Evolutionary conservation across 2,888 invertebrate genomes (phyloP).

Genomic region (Rhorus exstirpatorius): DNA sequence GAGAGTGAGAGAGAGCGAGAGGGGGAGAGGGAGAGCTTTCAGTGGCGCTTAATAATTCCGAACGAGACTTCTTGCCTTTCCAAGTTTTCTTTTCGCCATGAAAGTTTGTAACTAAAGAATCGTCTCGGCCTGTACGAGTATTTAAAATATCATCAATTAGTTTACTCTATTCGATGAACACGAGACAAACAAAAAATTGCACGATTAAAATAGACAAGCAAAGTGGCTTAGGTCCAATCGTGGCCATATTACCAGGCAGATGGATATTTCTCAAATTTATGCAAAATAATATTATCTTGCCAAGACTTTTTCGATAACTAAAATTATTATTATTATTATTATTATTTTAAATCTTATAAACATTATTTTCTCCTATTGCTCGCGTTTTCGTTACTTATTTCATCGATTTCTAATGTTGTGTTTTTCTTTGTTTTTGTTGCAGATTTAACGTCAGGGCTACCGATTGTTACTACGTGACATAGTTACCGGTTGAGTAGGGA

Average conservation of each 20-base stretch:
- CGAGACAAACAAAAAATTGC: neutral
- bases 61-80: conserved; percentile 48
- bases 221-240: neutral
- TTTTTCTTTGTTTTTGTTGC: conserved; percentile 53
- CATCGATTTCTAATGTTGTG: neutral
- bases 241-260: too few relatives aligned
- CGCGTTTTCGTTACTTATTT: too few relatives aligned
- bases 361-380: too few relatives aligned
- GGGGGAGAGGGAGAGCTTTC: conserved; percentile 14
- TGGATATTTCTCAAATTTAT: too few relatives aligned
- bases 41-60: conserved; percentile 64
- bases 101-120: conserved; percentile 58
- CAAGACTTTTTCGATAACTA: too few relatives aligned
- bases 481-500: conserved; percentile 56
- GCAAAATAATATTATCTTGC: too few relatives aligned
- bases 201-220: neutral
- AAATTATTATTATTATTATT: too few relatives aligned
- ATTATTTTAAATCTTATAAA: too few relatives aligned
- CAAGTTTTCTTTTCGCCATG: conserved; percentile 21
- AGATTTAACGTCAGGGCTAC: conserved; percentile 31
- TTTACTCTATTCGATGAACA: conserved; percentile 4
- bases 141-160: conserved; percentile 34
- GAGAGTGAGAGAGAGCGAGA: too few relatives aligned
- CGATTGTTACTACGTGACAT: neutral
- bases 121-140: conserved; percentile 1